These are phyloP conservation scores for Romanogobio albipinnatus DNA, from an alignment of 2,113 vertebrate genomes.

Conservation along the genomic window DNA sequence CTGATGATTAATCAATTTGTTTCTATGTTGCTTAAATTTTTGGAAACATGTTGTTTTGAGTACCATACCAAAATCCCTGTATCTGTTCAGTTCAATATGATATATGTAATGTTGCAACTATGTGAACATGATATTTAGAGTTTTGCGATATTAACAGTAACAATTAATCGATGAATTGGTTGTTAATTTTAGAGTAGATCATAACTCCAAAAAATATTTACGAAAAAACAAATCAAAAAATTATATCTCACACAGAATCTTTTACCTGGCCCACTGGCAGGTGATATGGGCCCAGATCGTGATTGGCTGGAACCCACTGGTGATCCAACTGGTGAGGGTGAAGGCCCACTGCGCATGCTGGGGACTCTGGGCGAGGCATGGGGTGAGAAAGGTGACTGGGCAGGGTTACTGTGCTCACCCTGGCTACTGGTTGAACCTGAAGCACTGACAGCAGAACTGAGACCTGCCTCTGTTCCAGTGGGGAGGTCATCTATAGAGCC, in stretches of 20 bases:
- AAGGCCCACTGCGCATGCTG: conserved; percentile 84
- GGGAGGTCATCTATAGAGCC: conserved; percentile 94
- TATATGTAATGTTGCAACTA: too few relatives aligned
- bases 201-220: not conserved
- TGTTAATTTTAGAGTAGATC: not conserved
- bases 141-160: not conserved
- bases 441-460: conserved; percentile 86
- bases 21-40: too few relatives aligned
- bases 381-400: conserved; percentile 91
- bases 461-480: conserved; percentile 87
- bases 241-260: conserved; percentile 25
- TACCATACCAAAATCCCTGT: too few relatives aligned
- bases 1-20: not conserved
- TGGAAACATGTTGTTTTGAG: too few relatives aligned
- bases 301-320: conserved; percentile 88
- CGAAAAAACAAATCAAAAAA: conserved; percentile 22
- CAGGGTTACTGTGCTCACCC: conserved; percentile 89
- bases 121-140: not conserved
- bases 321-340: conserved; percentile 85
- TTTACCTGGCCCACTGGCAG: conserved; percentile 88
- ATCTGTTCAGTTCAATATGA: too few relatives aligned
- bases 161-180: not conserved
- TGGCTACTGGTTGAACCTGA: conserved; percentile 89
- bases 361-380: conserved; percentile 90
- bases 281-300: conserved; percentile 89